Evolutionary conservation across 2,113 vertebrate species (phyloP).

Genomic region (Zingel zingel): DNA sequence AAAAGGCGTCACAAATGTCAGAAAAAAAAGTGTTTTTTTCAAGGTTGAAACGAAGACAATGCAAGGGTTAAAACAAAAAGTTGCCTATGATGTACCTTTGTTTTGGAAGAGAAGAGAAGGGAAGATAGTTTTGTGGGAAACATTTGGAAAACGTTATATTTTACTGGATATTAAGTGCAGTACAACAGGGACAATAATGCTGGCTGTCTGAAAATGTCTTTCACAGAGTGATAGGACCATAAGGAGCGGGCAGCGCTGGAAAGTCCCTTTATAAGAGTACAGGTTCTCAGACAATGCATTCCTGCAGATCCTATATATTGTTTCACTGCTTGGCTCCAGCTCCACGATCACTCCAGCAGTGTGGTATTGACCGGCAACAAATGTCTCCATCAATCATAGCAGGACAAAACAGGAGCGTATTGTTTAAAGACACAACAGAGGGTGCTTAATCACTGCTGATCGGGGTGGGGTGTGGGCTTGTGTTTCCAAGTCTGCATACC

Average conservation of each 20-base stretch:
- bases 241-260: slow-evolving; percentile 39
- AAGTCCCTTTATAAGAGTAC: slow-evolving; percentile 53
- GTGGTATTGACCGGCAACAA: slow-evolving; percentile 46
- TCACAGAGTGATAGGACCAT: not conserved
- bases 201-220: slow-evolving; percentile 25
- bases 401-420: slow-evolving; percentile 34
- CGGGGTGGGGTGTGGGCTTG: slow-evolving; percentile 27
- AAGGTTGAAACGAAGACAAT: too few relatives aligned
- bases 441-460: slow-evolving; percentile 38
- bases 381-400: slow-evolving; percentile 59
- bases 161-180: not conserved
- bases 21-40: too few relatives aligned
- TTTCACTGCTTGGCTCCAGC: slow-evolving; percentile 37
- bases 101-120: not conserved
- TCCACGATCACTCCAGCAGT: slow-evolving; percentile 57
- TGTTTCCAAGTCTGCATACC: slow-evolving; percentile 53
- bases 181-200: slow-evolving; percentile 3
- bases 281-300: slow-evolving; percentile 64
- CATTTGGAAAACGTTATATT: not conserved
- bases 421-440: slow-evolving; percentile 44
- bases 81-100: not conserved
- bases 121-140: not conserved
- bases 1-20: too few relatives aligned
- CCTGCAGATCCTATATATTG: slow-evolving; percentile 41
- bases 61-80: not conserved